phyloP scores from a whole-genome alignment of 1,140 invertebrate genomes.

The Cydia fagiglandana region DNA sequence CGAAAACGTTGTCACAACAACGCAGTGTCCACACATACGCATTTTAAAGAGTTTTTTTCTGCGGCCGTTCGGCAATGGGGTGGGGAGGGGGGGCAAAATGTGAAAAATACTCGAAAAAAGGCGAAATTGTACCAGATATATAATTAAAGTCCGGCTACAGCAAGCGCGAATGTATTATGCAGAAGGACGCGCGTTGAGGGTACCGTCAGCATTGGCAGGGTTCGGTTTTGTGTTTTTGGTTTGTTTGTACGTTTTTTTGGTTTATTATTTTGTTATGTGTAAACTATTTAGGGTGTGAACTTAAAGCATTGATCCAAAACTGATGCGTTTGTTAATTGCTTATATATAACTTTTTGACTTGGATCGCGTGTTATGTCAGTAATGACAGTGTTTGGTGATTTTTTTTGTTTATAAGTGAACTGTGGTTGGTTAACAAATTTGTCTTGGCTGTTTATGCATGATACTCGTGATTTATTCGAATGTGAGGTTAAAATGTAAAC shows the following conservation, averaged over 20 bases:
- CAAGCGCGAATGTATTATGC: slow-evolving; percentile 76
- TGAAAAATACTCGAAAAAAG: slow-evolving; percentile 80
- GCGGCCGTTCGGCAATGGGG: slow-evolving; percentile 59
- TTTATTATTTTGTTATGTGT: not conserved
- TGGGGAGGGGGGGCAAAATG: slow-evolving; percentile 65
- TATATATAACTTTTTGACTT: too few species aligned
- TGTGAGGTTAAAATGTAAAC: too few species aligned
- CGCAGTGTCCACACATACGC: slow-evolving; percentile 49
- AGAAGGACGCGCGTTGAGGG: slow-evolving; percentile 62
- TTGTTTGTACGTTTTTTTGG: not conserved
- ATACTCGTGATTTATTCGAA: too few species aligned
- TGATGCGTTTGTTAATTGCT: too few species aligned
- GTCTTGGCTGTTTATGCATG: too few species aligned
- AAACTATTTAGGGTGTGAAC: not conserved
- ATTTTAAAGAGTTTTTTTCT: slow-evolving; percentile 63
- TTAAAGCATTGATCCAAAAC: too few species aligned
- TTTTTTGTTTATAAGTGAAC: too few species aligned
- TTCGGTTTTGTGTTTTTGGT: not conserved
- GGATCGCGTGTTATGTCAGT: too few species aligned
- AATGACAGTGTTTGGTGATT: too few species aligned
- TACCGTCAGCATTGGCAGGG: slow-evolving; percentile 10
- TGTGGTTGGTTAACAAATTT: too few species aligned
- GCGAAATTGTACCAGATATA: slow-evolving; percentile 79
- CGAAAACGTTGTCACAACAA: slow-evolving; percentile 41
- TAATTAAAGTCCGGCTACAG: slow-evolving; percentile 78